phyloP scores from a whole-genome alignment of 2,888 invertebrate genomes.

The Stictocephala bisonia region DNA sequence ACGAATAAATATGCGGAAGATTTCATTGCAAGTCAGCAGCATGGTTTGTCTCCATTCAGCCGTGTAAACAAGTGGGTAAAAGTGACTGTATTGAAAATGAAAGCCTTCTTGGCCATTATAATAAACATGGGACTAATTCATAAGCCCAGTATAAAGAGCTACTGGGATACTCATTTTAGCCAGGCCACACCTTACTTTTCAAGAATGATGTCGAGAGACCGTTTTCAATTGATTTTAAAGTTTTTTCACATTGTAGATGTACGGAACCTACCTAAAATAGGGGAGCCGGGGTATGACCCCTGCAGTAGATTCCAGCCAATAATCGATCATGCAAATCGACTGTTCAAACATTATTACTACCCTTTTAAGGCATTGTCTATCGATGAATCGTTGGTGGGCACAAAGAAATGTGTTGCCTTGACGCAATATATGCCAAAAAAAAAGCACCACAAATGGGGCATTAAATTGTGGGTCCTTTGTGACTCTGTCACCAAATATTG shows the following conservation, averaged over 20 bases:
- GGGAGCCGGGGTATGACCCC: constrained; percentile 34
- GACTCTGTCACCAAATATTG: constrained; percentile 43
- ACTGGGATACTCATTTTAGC: constrained; percentile 20
- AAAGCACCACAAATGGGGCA: constrained; percentile 43
- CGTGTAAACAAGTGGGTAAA: constrained; percentile 20
- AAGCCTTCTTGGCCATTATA: constrained; percentile 41
- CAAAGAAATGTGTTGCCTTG: constrained; percentile 21
- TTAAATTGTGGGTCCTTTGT: constrained; percentile 45
- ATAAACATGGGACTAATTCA: constrained; percentile 42
- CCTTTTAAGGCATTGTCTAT: constrained; percentile 25
- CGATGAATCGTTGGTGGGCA: constrained; percentile 42
- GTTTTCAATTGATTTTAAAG: constrained; percentile 37
- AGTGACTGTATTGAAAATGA: constrained; percentile 28
- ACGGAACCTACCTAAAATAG: background rate
- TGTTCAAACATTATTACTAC: constrained; percentile 32
- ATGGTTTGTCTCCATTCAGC: background rate
- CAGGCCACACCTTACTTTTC: constrained; percentile 36
- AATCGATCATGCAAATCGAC: constrained; percentile 39
- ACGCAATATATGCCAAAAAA: constrained; percentile 40
- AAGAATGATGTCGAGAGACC: constrained; percentile 15
- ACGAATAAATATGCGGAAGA: constrained; percentile 38
- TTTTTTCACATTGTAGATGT: constrained; percentile 42
- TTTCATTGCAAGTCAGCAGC: constrained; percentile 11
- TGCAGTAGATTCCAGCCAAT: constrained; percentile 36
- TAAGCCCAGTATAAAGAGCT: constrained; percentile 14